Conservation (phyloP, 53 echinoderm and acorn worm genomes). For the Antedon mediterranea region DNA sequence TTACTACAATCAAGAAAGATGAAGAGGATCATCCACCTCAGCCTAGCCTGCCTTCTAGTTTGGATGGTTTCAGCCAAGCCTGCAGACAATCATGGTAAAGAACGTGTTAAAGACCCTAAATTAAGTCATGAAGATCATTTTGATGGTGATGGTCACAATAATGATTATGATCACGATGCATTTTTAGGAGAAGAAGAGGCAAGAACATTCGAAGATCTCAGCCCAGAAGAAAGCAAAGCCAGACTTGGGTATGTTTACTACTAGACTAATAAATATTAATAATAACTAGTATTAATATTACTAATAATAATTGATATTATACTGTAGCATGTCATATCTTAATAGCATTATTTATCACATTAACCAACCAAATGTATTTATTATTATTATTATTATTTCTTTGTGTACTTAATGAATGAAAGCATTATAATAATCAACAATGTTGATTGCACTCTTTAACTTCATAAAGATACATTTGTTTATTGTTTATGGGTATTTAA, state of each 20-base stretch:
- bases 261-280: not conserved
- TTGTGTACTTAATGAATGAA: too few relatives aligned
- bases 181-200: conserved; percentile 88
- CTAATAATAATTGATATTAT: too few relatives aligned
- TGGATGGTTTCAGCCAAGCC: conserved; percentile 24
- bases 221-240: conserved; percentile 68
- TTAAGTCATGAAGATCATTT: conserved; percentile 62
- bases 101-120: conserved; percentile 51
- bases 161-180: conserved; percentile 86
- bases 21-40: conserved; percentile 1
- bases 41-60: conserved; percentile 9
- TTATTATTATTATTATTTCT: too few relatives aligned
- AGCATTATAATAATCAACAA: too few relatives aligned
- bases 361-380: too few relatives aligned
- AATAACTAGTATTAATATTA: too few relatives aligned
- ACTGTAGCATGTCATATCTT: too few relatives aligned
- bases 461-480: too few relatives aligned
- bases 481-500: too few relatives aligned
- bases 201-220: conserved; percentile 61
- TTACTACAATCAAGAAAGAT: not conserved
- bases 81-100: conserved; percentile 20
- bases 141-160: conserved; percentile 60
- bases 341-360: too few relatives aligned
- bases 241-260: conserved; percentile 51
- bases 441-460: too few relatives aligned